Conservation (phyloP, 2,113 vertebrate species). For the Neopipo cinnamomea region DNA sequence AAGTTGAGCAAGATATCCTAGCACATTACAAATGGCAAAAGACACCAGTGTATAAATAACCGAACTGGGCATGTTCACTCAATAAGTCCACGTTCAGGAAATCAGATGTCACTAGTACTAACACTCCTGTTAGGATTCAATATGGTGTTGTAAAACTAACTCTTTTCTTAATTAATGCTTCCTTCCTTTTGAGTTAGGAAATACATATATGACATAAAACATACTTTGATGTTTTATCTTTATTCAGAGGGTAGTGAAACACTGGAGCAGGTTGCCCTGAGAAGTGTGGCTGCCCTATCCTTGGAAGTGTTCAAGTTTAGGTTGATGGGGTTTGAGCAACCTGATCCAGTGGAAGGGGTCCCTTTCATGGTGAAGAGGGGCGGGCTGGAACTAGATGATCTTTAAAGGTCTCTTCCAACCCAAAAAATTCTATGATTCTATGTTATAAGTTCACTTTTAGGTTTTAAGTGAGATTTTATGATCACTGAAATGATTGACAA, state of each 20-base stretch:
- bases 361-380: not conserved
- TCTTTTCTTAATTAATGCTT: not conserved
- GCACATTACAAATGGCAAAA: not conserved
- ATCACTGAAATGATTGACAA: not conserved
- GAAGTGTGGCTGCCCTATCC: not conserved
- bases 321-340: not conserved
- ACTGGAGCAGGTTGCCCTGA: not conserved
- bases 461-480: not conserved
- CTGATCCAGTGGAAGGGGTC: not conserved
- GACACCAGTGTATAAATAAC: not conserved
- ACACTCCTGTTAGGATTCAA: too few species aligned
- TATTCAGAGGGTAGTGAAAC: too few species aligned
- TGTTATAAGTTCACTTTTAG: not conserved
- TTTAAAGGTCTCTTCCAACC: not conserved
- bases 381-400: not conserved
- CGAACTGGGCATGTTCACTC: not conserved
- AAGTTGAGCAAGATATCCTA: not conserved
- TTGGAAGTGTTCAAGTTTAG: not conserved
- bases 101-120: not conserved
- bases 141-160: too few species aligned
- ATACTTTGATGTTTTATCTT: not conserved
- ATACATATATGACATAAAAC: not conserved
- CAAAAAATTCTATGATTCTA: not conserved
- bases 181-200: not conserved
- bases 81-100: not conserved